Conservation (phyloP, 1,140 invertebrate genomes). For the Bilobella aurantiaca region DNA sequence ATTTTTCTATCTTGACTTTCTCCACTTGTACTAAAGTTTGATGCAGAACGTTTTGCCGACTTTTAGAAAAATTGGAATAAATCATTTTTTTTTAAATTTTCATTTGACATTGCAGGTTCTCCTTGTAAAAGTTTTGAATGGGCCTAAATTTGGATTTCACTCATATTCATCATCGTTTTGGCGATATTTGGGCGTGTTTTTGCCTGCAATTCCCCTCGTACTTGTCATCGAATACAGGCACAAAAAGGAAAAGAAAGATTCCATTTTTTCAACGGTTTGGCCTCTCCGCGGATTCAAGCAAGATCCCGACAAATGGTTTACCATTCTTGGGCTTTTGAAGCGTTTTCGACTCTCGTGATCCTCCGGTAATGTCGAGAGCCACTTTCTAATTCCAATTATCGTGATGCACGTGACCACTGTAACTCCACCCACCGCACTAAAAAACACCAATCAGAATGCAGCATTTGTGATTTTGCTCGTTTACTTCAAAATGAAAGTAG, state of each 20-base stretch:
- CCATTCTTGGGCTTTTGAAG: conserved; percentile 27
- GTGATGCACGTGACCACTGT: conserved; percentile 15
- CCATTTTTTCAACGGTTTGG: conserved; percentile 29
- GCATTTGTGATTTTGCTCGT: no score
- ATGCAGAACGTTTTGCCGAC: not conserved
- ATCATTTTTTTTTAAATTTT: not conserved
- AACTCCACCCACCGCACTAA: conserved; percentile 11
- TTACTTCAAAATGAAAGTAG: not conserved
- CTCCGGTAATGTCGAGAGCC: conserved; percentile 9
- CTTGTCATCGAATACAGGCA: conserved; percentile 18
- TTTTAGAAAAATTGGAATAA: not conserved
- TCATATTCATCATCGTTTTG: conserved; percentile 23
- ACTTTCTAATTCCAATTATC: conserved; percentile 18
- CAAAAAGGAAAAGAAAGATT: not conserved
- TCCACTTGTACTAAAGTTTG: no score
- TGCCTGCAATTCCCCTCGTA: conserved; percentile 24
- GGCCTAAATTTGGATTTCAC: conserved; percentile 18
- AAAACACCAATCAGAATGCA: not conserved
- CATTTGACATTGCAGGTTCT: not conserved
- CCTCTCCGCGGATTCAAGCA: conserved; percentile 7
- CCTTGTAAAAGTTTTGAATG: not conserved
- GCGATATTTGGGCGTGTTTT: conserved; percentile 19
- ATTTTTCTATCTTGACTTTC: not conserved
- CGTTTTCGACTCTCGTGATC: not conserved
- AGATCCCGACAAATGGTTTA: conserved; percentile 19